Evolutionary conservation across 2,113 vertebrate genomes (phyloP), one percentile per base, ranked within the genome.

Genomic region (Gallinago jamesoni): DNA sequence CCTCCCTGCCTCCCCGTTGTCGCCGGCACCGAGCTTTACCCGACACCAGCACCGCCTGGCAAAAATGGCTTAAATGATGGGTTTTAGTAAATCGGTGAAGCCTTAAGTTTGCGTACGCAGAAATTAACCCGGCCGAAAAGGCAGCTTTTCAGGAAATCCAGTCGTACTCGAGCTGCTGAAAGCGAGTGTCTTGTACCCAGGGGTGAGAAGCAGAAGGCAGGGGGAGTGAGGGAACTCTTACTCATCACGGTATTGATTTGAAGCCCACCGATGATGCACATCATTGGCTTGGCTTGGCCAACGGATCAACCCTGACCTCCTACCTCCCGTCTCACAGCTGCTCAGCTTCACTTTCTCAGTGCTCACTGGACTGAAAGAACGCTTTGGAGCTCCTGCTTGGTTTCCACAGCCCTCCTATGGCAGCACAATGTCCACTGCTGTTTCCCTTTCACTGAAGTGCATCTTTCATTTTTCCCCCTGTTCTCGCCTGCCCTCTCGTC

Each of bases 41-140:
- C 92, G 91, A 95, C 82, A 96, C 94, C 94, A 96, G 94, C 91
- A 87, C 84, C 18, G 0, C 48, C 76, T 67, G 41, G 33, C 28
- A 91, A 93, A 97, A 39, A 39, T 39, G 39, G 28, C 82, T 87
- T 96, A 92, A 97, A 94, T 81, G 89, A 96, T 82, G 69, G 55
- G 30, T 20, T 95, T 96, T 93, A 95, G 95, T 89, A 92, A 97
- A 93, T 75, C 94, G 39, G 76, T 79, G 83, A 97, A 96, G 91
- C 92, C 39, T 86, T 86, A 96, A 78, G n/a, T 97, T 96, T 80
- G 84, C 2, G 3, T 68, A 78, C 90, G 59, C 48, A 89, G 90
- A 94, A 95, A 97, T 97, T 97, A 97, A 96, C 66, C 66, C 95
- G 63, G 88, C 89, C 89, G 47, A 62, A 85, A 94, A 80, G 60